Base-by-base conservation (phyloP, 2,797 vertebrate species). In the Macroramphosus scolopax region DNA sequence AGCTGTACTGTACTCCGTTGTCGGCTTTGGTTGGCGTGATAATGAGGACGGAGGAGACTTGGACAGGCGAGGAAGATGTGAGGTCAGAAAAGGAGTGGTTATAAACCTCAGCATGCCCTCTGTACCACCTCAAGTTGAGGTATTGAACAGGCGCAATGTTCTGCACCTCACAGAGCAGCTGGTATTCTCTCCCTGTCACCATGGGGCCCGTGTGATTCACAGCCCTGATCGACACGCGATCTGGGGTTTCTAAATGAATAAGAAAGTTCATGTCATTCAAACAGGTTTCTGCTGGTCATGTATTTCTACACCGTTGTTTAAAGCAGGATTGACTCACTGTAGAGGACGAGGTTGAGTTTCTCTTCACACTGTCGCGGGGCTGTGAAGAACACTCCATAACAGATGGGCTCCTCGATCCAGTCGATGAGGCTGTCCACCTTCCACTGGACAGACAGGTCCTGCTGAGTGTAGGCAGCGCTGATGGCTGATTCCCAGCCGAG, bases 321-420 rank as follows among this genome's bases (percentile, higher is more conserved):
- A 38, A 58, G 7, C 12, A 13, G 13, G 14, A 9, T 4, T 5
- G 17, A 87, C 91, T 88, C 72, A 92, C 91, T 91, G 81, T 89
- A 92, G 25, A 91, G 85, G 37, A 91, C 80, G 0, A 92, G 88
- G 77, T 91, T 91, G 44, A 92, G 89, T 47, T 90, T 91, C 63
- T 92, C 89, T 64, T 91, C 90, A 24, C 91, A 92, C 60, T 92
- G 91, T 47, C 86, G 84, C 1, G 91, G 91, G 17, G 86, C 85
- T n/a, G 89, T 91, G 75, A 89, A 90, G 51, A 92, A 92, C 33
- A 91, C 90, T 8, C 90, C 91, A 5, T 91, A 92, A 68, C 91
- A 92, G 69, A 91, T 92, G 6, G 91, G 91, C 56, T 92, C 91
- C 45, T 91, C 91, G 33, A 91, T 92, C 91, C 91, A 92, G 17